These are phyloP conservation scores for Vanacampus margaritifer DNA, from an alignment of 2,113 vertebrate genomes.

Conservation along the genomic window DNA sequence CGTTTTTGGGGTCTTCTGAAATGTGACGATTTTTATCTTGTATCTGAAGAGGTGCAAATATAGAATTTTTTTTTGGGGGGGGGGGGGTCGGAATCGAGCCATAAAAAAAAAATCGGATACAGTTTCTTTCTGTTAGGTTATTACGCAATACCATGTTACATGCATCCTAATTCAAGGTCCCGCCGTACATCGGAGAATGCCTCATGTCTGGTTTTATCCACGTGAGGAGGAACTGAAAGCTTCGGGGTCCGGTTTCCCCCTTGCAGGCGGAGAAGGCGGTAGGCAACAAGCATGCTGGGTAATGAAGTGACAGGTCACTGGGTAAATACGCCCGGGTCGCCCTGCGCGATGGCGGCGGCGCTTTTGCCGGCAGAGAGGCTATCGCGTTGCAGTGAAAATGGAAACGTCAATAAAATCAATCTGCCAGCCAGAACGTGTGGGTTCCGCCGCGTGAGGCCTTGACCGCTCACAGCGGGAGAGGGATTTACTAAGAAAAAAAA, in stretches of 20 bases:
- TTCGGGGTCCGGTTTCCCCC: slow-evolving; percentile 85
- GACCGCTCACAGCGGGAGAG: slow-evolving; percentile 67
- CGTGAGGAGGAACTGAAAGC: slow-evolving; percentile 51
- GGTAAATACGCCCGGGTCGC: slow-evolving; percentile 93
- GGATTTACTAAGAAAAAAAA: slow-evolving; percentile 62
- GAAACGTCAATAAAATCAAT: slow-evolving; percentile 99
- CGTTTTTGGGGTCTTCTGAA: too few relatives aligned
- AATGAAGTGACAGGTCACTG: slow-evolving; percentile 99
- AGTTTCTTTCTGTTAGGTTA: too few relatives aligned
- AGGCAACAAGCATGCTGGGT: slow-evolving; percentile 86
- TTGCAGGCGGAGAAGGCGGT: slow-evolving; percentile 80
- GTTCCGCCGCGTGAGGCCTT: slow-evolving; percentile 71
- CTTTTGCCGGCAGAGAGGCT: slow-evolving; percentile 72
- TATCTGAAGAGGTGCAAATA: too few relatives aligned
- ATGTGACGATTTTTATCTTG: too few relatives aligned
- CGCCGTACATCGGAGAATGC: too few relatives aligned
- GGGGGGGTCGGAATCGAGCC: too few relatives aligned
- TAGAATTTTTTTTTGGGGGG: too few relatives aligned
- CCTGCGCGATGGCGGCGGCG: slow-evolving; percentile 28
- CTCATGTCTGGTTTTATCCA: slow-evolving; percentile 19
- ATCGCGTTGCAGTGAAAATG: slow-evolving; percentile 99
- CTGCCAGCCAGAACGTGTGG: slow-evolving; percentile 82
- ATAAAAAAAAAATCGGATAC: too few relatives aligned
- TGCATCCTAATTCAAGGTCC: too few relatives aligned
- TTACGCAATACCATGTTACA: too few relatives aligned